Evolutionary conservation across 2,888 invertebrate species (phyloP), one percentile per base, ranked within the genome.

Genomic region (Nysson spinosus): DNA sequence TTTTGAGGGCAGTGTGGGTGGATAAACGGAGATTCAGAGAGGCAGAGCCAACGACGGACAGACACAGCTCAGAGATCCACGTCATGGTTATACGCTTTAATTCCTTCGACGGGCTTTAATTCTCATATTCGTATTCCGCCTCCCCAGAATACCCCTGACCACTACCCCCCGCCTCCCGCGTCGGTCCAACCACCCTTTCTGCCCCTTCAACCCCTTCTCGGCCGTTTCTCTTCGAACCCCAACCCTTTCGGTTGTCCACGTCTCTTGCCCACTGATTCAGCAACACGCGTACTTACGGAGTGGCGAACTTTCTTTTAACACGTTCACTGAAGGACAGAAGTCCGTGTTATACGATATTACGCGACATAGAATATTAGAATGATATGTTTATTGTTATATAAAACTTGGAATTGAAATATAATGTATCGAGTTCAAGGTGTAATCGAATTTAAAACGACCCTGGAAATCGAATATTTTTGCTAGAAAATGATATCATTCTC

Each of bases 41-140:
- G 65, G 64, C 52, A 40, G 52, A 56, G 52, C 51, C 58, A 70
- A 64, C 65, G 70, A 63, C 64, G 70, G 72, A 77, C 80, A 54
- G 73, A 73, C 73, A 75, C 66, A 69, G 72, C 73, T 75, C 70
- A 60, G 72, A 76, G 72, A 75, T 79, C 77, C 72, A 66, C 78
- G 75, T 74, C 77, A 78, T 72, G 72, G 81, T 83, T 81, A 81
- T 84, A 81, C 80, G 83, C 84, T 85, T 86, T 86, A 85, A 85
- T 86, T 86, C 85, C 85, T 86, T 86, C 85, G 83, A 83, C 82
- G 83, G n/a, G 84, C 79, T 85, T 86, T 85, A 85, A 86, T 85
- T 86, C 85, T 84, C 85, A 83, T 85, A 86, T 85, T 85, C 86
- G 83, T 85, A 86, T 84, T 84, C 83, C 78, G 75, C 78, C 56